Evolutionary conservation across 2,888 invertebrate genomes (phyloP).

Genomic region (Netelia inedita): DNA sequence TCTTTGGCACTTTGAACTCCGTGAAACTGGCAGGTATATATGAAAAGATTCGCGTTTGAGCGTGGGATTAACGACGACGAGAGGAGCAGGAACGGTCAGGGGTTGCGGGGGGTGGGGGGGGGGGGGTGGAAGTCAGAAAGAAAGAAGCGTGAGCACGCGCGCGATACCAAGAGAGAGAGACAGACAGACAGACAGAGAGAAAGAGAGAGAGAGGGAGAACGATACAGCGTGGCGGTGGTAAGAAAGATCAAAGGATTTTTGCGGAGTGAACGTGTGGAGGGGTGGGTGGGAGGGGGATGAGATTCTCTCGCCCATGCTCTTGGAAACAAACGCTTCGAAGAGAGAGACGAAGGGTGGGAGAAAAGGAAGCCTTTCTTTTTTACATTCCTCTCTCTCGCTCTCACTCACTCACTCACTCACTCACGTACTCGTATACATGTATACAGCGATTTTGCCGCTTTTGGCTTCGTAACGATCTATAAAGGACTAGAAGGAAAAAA

Average conservation of each 20-base stretch:
- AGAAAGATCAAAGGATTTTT: slow-evolving; percentile 68
- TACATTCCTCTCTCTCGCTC: slow-evolving; percentile 22
- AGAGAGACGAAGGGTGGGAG: background rate
- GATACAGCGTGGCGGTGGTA: slow-evolving; percentile 54
- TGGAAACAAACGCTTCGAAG: slow-evolving; percentile 57
- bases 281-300: slow-evolving; percentile 28
- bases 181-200: slow-evolving; percentile 19
- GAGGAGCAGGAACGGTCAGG: background rate
- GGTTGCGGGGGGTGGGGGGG: background rate
- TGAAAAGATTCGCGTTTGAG: slow-evolving; percentile 28
- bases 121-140: background rate
- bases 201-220: slow-evolving; percentile 31
- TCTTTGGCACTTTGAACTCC: slow-evolving; percentile 34
- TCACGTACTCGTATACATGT: slow-evolving; percentile 2
- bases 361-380: background rate
- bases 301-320: slow-evolving; percentile 57
- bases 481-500: slow-evolving; percentile 57
- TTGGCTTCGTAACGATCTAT: slow-evolving; percentile 62
- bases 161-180: slow-evolving; percentile 5
- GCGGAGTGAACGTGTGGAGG: slow-evolving; percentile 51
- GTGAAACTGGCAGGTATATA: slow-evolving; percentile 8
- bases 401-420: slow-evolving; percentile 8
- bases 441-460: slow-evolving; percentile 35
- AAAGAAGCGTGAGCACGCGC: slow-evolving; percentile 7
- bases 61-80: slow-evolving; percentile 47